Evolutionary conservation across 1,140 invertebrate genomes (phyloP).

Genomic region (Bacillus rossius): DNA sequence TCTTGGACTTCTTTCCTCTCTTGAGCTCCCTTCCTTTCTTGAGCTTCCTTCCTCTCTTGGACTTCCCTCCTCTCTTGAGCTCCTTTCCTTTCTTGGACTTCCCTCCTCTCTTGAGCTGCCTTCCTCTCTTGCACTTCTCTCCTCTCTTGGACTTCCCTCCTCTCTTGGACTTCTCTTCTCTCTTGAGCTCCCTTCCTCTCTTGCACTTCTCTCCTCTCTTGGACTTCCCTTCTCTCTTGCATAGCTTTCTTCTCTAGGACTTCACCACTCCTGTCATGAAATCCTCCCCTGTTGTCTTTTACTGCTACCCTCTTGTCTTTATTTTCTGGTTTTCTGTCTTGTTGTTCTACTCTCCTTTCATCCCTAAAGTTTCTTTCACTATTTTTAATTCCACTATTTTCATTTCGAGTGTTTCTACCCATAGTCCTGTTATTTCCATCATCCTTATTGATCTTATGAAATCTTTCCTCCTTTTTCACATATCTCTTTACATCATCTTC

Average conservation of each 20-base stretch:
- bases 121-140: not conserved
- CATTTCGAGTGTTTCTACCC: not conserved
- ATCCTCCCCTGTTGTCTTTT: slow-evolving; percentile 35
- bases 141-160: not conserved
- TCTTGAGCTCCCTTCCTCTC: not conserved
- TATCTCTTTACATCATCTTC: too few species aligned
- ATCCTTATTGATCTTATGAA: too few species aligned
- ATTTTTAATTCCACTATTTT: not conserved
- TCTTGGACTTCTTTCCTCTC: not conserved
- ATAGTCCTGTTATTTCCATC: too few species aligned
- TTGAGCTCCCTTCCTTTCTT: not conserved
- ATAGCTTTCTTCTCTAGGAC: too few species aligned
- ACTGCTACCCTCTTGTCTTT: slow-evolving; percentile 33
- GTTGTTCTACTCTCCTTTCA: slow-evolving; percentile 26
- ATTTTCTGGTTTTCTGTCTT: not conserved
- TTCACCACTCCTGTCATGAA: slow-evolving; percentile 31
- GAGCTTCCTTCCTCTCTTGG: slow-evolving; percentile 12
- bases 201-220: not conserved
- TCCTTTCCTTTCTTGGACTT: slow-evolving; percentile 10
- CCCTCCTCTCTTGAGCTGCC: too few species aligned
- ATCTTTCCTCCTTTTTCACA: too few species aligned
- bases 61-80: slow-evolving; percentile 6
- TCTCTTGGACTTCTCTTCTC: not conserved
- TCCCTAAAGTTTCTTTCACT: not conserved
- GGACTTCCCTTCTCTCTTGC: slow-evolving; percentile 12